Conservation (phyloP, 2,888 invertebrate genomes). For the Sialis fuliginosa region DNA sequence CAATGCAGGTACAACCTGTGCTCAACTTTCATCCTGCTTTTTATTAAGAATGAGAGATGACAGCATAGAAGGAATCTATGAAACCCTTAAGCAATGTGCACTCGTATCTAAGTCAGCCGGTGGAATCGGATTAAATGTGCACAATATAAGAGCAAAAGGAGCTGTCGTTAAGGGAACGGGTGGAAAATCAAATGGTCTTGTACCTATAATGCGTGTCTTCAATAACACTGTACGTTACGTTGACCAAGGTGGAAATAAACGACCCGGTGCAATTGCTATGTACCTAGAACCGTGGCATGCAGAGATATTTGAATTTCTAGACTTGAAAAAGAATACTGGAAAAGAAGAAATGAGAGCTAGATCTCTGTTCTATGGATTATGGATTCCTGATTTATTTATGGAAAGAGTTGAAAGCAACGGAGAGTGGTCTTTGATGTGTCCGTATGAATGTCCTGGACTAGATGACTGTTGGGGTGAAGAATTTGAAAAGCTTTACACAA, state of each 20-base stretch:
- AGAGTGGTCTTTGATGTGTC: conserved; percentile 95
- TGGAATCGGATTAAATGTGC: conserved; percentile 91
- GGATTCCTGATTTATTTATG: conserved; percentile 99
- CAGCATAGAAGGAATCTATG: conserved; percentile 89
- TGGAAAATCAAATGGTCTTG: conserved; percentile 85
- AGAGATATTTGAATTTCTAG: conserved; percentile 88
- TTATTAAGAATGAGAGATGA: conserved; percentile 87
- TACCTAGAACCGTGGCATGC: conserved; percentile 99
- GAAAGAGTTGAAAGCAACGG: conserved; percentile 69
- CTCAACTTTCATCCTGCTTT: conserved; percentile 93
- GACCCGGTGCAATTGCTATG: conserved; percentile 94
- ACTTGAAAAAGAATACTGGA: conserved; percentile 88
- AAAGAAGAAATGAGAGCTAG: conserved; percentile 88
- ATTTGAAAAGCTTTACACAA: conserved; percentile 73
- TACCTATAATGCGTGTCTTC: conserved; percentile 89
- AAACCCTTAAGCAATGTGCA: conserved; percentile 82
- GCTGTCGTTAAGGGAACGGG: conserved; percentile 87
- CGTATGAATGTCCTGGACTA: conserved; percentile 79
- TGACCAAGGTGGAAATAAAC: conserved; percentile 94
- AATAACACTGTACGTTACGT: conserved; percentile 94
- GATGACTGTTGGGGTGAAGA: conserved; percentile 88
- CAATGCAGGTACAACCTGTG: conserved; percentile 78
- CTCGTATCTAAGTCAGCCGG: conserved; percentile 94
- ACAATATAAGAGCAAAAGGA: conserved; percentile 85
- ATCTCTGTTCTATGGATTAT: conserved; percentile 90